phyloP scores from a whole-genome alignment of 2,797 vertebrate genomes.

The Halcyon leucocephala region DNA sequence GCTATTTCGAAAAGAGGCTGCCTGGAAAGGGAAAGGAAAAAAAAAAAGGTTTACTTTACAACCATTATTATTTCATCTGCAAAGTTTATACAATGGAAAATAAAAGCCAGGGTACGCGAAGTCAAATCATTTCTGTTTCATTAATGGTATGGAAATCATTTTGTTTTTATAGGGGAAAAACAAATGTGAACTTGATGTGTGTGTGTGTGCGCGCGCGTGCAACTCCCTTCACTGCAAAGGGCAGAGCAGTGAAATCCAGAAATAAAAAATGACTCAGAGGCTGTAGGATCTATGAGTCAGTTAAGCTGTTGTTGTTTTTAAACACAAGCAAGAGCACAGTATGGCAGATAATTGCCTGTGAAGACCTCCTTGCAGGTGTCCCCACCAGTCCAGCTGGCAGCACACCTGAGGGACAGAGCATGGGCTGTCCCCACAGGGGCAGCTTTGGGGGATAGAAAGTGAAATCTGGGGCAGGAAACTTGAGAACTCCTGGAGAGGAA shows the following conservation, averaged over 20 bases:
- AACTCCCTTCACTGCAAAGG: conserved; percentile 48
- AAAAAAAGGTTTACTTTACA: conserved; percentile 58
- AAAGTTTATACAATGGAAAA: conserved; percentile 71
- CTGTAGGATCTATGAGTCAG: conserved; percentile 70
- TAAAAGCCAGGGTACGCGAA: conserved; percentile 16
- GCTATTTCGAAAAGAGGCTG: conserved; percentile 58
- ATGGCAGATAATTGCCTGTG: conserved; percentile 28
- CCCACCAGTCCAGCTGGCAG: background rate
- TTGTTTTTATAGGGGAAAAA: conserved; percentile 63
- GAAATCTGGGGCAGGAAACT: background rate
- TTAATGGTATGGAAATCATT: conserved; percentile 67
- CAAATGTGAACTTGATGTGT: conserved; percentile 50
- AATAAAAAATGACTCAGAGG: conserved; percentile 73
- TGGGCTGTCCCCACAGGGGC: background rate
- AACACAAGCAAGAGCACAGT: background rate
- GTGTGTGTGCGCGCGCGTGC: background rate
- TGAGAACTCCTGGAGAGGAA: background rate
- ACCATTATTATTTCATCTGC: conserved; percentile 64
- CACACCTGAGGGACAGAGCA: background rate
- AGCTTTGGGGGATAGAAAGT: background rate
- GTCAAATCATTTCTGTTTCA: conserved; percentile 53
- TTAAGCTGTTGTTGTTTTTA: conserved; percentile 67
- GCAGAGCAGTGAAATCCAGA: conserved; percentile 66
- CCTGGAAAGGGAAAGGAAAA: conserved; percentile 51
- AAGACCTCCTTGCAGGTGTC: fast-evolving